Percentiles rank a stretch among this genome's conserved stretches.
These are phyloP conservation scores for Notothenia rossii DNA, from an alignment of 2,113 vertebrate genomes.

Conservation along the genomic window DNA sequence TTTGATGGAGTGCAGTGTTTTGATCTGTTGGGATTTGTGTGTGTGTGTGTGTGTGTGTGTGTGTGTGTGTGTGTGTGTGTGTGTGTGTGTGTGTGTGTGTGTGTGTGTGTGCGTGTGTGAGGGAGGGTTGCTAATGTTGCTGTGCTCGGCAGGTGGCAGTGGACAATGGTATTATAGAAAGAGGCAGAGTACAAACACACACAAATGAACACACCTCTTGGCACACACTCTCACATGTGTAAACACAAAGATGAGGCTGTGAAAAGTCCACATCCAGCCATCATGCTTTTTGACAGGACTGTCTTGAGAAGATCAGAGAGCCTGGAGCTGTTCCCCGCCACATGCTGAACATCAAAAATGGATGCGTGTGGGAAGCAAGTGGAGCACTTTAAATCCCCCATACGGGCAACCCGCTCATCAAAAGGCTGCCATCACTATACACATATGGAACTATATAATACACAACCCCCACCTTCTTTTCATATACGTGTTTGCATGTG, in stretches of 20 bases:
- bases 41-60: constrained; percentile 33
- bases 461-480: constrained; percentile 40
- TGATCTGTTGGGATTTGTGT: constrained; percentile 70
- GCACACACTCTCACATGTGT: constrained; percentile 3
- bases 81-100: constrained; percentile 50
- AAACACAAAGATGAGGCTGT: constrained; percentile 42
- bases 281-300: constrained; percentile 55
- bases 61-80: constrained; percentile 24
- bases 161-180: constrained; percentile 64
- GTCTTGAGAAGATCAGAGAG: constrained; percentile 63
- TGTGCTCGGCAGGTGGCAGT: constrained; percentile 72
- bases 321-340: constrained; percentile 61
- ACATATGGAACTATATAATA: constrained; percentile 56
- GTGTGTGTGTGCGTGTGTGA: constrained; percentile 11
- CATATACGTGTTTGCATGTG: constrained; percentile 40
- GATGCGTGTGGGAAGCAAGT: constrained; percentile 63
- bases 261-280: constrained; percentile 5
- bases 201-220: background rate
- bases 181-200: constrained; percentile 16
- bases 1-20: constrained; percentile 74
- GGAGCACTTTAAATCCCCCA: constrained; percentile 54
- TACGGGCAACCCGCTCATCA: constrained; percentile 54
- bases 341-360: constrained; percentile 69
- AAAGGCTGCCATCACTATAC: constrained; percentile 51
- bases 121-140: constrained; percentile 19